Conservation (phyloP, 2,888 invertebrate species). For the Stegana nigrithorax region DNA sequence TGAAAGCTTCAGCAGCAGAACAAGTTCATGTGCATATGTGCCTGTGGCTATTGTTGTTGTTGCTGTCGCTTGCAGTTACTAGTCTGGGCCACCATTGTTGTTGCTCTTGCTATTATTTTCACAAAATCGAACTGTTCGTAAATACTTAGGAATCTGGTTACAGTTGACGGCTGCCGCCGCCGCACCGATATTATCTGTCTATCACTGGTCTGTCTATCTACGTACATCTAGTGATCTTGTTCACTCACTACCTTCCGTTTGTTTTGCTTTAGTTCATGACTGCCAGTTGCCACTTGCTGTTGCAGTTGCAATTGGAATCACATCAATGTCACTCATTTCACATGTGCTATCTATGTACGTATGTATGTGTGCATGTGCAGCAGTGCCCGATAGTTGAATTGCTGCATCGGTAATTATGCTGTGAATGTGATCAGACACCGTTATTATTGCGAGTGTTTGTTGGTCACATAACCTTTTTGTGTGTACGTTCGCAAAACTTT, state of each 20-base stretch:
- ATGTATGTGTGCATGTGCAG: not conserved
- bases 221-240: not conserved
- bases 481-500: too few species aligned
- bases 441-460: slow-evolving; percentile 13
- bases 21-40: slow-evolving; percentile 20
- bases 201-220: too few species aligned
- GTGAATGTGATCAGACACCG: slow-evolving; percentile 17
- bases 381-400: not conserved
- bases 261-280: not conserved
- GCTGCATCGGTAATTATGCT: slow-evolving; percentile 10
- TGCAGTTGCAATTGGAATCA: too few species aligned
- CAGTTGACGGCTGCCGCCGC: slow-evolving; percentile 4
- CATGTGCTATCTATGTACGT: not conserved
- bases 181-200: slow-evolving; percentile 1
- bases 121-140: slow-evolving; percentile 7
- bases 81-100: not conserved
- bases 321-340: slow-evolving; percentile 12
- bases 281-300: too few species aligned
- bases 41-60: too few species aligned
- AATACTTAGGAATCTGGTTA: slow-evolving; percentile 14
- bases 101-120: not conserved
- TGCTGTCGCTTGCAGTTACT: not conserved
- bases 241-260: not conserved
- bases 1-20: slow-evolving; percentile 4
- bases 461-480: slow-evolving; percentile 5